These are phyloP conservation scores for Gasteruption jaculator DNA, from an alignment of 2,888 invertebrate genomes.

Conservation along the genomic window DNA sequence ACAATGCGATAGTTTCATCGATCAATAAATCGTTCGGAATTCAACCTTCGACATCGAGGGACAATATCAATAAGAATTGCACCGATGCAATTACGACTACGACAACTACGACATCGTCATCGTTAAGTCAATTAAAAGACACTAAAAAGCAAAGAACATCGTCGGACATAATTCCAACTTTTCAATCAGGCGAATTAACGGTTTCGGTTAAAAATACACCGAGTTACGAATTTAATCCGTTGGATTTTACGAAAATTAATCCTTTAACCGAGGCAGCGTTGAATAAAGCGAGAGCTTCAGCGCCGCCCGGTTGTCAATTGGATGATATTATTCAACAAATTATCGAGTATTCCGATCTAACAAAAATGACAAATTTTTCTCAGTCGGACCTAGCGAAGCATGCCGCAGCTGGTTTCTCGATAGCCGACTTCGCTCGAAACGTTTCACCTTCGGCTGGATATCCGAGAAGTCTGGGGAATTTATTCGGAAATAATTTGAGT, in stretches of 20 bases:
- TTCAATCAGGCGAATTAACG: constrained; percentile 46
- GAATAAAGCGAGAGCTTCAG: constrained; percentile 30
- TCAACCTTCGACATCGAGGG: constrained; percentile 36
- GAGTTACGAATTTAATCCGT: constrained; percentile 40
- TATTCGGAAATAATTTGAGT: too few species aligned
- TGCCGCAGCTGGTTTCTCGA: constrained; percentile 44
- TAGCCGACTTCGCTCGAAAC: constrained; percentile 44
- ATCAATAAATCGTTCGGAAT: constrained; percentile 41
- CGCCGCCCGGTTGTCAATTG: constrained; percentile 41
- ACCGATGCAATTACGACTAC: constrained; percentile 18
- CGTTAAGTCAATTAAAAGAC: constrained; percentile 29
- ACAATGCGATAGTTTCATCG: constrained; percentile 37
- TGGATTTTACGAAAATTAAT: constrained; percentile 40
- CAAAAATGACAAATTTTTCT: constrained; percentile 44
- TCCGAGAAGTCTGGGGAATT: constrained; percentile 45
- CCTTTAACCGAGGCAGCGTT: constrained; percentile 32
- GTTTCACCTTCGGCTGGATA: constrained; percentile 41
- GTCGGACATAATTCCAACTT: constrained; percentile 41
- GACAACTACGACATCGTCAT: constrained; percentile 19
- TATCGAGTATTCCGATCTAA: constrained; percentile 43
- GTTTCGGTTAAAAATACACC: constrained; percentile 46
- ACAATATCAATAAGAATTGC: constrained; percentile 34
- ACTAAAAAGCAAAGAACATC: constrained; percentile 28
- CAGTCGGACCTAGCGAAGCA: constrained; percentile 44
- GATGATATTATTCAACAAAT: constrained; percentile 44